Base-by-base conservation (phyloP, 2,797 vertebrate genomes). In the Balearica regulorum region DNA sequence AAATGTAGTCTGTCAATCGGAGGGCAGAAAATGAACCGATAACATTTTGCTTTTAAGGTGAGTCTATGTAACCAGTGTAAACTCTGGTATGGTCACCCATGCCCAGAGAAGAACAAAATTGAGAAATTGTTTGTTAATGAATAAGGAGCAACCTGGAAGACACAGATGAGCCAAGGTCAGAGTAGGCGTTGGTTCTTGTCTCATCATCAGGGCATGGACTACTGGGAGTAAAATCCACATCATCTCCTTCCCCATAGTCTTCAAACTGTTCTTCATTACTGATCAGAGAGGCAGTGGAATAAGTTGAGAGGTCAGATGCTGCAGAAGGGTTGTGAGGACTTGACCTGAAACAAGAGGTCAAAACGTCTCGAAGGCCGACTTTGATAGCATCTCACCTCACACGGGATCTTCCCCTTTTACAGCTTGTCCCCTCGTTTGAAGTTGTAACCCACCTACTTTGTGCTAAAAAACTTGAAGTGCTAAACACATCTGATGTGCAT, bases 241-340 rank as follows among this genome's bases (percentile, higher is more conserved):
- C 99, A 33, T 99, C 99, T 31, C 98, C 99, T 97, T 99, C 99
- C 31, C 99, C 99, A 69, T 99, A 99, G 97, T 99, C 99, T 98
- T 99, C 99, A 97, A 99, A 99, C 97, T 99, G 99, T 85, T 99
- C 99, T 98, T 99, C 99, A n/a, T 98, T 99, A 96, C 98, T 98
- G 96, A 98, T 97, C 95, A 99, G 98, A 17, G 99, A 99, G 57
- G 99, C 98, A 0, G 99, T 98, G 51, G 99, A 99, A 88, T 98
- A 99, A 3, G 99, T 99, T 11, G 99, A 99, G 37, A 99, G 98
- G 98, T 99, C 99, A 60, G 98, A 99, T 11, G 98, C 98, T 80
- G 99, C 98, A 4, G 98, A 99, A 29, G 98, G 98, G 89, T 98
- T 98, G 79, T 98, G 98, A 83, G 97, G 98, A 90, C 97, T 98